phyloP scores from a whole-genome alignment of 1,140 invertebrate species.

The Catajapyx aquilonaris region DNA sequence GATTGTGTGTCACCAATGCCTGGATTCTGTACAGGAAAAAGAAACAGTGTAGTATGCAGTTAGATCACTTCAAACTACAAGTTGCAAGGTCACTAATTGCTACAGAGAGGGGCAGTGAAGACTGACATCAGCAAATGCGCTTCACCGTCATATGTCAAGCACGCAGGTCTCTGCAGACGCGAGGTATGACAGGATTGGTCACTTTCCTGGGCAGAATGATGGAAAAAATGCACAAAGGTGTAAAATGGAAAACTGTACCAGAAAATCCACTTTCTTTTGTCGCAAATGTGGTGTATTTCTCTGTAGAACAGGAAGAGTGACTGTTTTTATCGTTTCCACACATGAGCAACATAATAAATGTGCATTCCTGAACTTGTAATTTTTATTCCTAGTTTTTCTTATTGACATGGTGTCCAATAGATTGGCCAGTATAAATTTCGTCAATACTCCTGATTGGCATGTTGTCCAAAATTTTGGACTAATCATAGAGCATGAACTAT shows the following conservation, averaged over 20 bases:
- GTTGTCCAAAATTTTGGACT: too few relatives aligned
- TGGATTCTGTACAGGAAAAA: conserved; percentile 13
- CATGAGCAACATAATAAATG: too few relatives aligned
- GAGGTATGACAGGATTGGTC: background rate
- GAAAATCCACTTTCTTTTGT: background rate
- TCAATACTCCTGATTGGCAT: too few relatives aligned
- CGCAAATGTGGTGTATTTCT: background rate
- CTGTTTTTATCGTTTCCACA: too few relatives aligned
- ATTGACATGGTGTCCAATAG: too few relatives aligned
- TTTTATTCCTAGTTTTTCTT: too few relatives aligned
- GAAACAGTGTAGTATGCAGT: conserved; percentile 1
- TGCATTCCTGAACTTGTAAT: too few relatives aligned
- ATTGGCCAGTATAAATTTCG: too few relatives aligned
- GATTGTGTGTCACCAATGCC: conserved; percentile 16
- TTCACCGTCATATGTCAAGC: too few relatives aligned
- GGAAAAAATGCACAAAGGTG: background rate
- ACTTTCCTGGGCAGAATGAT: background rate
- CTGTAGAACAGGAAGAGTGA: background rate
- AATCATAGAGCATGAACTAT: too few relatives aligned
- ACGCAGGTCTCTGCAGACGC: background rate
- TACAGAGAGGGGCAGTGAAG: background rate
- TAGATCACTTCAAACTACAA: background rate
- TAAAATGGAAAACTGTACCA: background rate
- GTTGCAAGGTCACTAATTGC: background rate
- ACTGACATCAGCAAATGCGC: background rate